These are phyloP conservation scores for Takifugu rubripes DNA, from an alignment of 2,797 vertebrate genomes.

Conservation along the genomic window DNA sequence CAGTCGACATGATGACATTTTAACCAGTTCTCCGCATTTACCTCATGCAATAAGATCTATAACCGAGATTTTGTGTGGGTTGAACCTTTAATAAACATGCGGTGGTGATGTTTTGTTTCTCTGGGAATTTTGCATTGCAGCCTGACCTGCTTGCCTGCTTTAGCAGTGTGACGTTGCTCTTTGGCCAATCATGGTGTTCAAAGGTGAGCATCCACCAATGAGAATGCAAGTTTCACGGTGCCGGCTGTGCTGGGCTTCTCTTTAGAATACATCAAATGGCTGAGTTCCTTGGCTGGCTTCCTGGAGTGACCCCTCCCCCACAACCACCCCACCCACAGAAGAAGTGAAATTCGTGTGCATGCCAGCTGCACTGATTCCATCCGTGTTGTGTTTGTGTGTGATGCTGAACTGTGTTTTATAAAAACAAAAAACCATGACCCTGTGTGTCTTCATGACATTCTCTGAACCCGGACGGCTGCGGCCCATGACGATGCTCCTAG, in stretches of 20 bases:
- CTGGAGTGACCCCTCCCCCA: conserved; percentile 17
- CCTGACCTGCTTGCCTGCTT: conserved; percentile 68
- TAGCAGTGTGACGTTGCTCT: conserved; percentile 47
- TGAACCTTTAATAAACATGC: conserved; percentile 30
- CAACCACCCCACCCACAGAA: conserved; percentile 6
- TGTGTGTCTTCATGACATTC: conserved; percentile 61
- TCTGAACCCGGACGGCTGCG: conserved; percentile 56
- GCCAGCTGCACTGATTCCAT: conserved; percentile 45
- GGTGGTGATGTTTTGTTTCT: conserved; percentile 40
- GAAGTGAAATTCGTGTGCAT: conserved; percentile 57
- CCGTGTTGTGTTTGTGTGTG: conserved; percentile 51
- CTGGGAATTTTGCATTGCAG: conserved; percentile 51
- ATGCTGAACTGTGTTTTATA: conserved; percentile 46
- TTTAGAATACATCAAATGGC: conserved; percentile 49
- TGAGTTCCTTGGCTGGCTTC: conserved; percentile 51
- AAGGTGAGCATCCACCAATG: conserved; percentile 46
- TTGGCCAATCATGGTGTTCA: conserved; percentile 49
- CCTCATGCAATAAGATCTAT: conserved; percentile 4
- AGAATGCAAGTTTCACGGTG: conserved; percentile 52
- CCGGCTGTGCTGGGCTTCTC: conserved; percentile 49
- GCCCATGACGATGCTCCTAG: conserved; percentile 76
- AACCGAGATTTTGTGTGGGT: conserved; percentile 26
- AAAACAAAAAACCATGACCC: conserved; percentile 53
- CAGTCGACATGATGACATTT: conserved; percentile 5
- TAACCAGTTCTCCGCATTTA: conserved; percentile 10